Evolutionary conservation across 2,113 vertebrate species (phyloP).

Genomic region (Thymallus thymallus): DNA sequence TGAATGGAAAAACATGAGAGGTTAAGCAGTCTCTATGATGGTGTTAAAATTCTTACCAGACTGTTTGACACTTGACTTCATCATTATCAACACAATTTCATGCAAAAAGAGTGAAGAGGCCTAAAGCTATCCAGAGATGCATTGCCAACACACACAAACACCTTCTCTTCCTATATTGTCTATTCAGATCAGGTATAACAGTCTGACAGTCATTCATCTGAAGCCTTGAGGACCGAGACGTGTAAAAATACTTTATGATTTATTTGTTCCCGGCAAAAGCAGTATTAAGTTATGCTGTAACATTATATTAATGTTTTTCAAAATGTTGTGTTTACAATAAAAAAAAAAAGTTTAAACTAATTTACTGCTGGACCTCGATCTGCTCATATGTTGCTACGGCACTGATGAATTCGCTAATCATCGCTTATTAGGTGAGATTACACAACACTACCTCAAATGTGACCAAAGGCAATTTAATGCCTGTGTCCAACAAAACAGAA

Average conservation of each 20-base stretch:
- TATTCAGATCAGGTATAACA: slow-evolving; percentile 18
- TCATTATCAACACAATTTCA: neutral
- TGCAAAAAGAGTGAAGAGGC: neutral
- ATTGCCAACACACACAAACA: neutral
- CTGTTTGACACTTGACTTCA: neutral
- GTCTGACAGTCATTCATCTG: slow-evolving; percentile 4
- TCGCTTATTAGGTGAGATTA: no score
- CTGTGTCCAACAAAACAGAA: no score
- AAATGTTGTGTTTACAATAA: no score
- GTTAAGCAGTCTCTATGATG: no score
- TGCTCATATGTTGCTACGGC: no score
- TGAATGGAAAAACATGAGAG: no score
- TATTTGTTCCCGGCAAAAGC: slow-evolving; percentile 9
- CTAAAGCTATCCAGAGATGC: neutral
- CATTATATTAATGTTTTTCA: neutral
- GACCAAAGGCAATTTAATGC: no score
- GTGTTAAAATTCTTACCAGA: no score
- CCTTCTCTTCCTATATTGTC: neutral
- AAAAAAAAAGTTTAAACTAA: no score
- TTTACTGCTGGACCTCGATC: no score
- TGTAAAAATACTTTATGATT: neutral
- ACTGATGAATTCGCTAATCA: no score
- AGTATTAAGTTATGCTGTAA: slow-evolving; percentile 23
- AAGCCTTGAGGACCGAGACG: neutral
- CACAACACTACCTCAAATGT: no score